A percentile compares a stretch with the other conserved stretches of the same genome.
Evolutionary conservation across 2,797 vertebrate species (phyloP).

Genomic region (Heterohyrax brucei): DNA sequence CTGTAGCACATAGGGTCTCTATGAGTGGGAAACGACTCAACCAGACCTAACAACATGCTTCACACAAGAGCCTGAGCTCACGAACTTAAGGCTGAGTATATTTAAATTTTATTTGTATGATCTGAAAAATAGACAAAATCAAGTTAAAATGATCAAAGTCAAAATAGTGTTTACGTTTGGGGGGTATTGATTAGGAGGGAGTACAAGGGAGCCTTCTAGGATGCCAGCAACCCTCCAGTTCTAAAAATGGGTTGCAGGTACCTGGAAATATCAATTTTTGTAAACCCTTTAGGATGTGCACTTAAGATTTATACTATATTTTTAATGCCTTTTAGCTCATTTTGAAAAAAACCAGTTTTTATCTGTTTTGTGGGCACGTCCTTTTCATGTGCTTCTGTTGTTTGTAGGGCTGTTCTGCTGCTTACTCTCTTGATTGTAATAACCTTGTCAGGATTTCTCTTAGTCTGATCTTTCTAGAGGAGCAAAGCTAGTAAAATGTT

Average conservation of each 20-base stretch:
- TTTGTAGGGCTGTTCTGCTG: not conserved
- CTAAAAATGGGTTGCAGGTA: not conserved
- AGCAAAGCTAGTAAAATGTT: too few species aligned
- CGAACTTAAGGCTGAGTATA: not conserved
- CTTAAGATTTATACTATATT: not conserved
- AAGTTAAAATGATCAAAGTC: not conserved
- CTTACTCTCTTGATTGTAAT: not conserved
- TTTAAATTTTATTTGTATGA: not conserved
- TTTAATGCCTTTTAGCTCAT: too few species aligned
- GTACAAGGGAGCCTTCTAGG: not conserved
- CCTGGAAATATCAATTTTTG: not conserved
- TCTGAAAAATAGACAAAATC: not conserved
- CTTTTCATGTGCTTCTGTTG: not conserved
- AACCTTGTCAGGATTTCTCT: not conserved
- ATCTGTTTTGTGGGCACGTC: not conserved
- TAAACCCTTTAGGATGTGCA: not conserved
- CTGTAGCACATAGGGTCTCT: too few species aligned
- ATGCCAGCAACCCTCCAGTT: not conserved
- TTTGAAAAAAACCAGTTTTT: conserved; percentile 39
- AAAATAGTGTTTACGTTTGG: not conserved
- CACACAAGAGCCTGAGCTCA: too few species aligned
- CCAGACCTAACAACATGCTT: too few species aligned
- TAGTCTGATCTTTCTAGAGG: too few species aligned
- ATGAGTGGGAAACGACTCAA: too few species aligned
- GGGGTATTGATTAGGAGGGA: not conserved